Conservation (phyloP, 2,113 vertebrate species). For the Merops nubicus region DNA sequence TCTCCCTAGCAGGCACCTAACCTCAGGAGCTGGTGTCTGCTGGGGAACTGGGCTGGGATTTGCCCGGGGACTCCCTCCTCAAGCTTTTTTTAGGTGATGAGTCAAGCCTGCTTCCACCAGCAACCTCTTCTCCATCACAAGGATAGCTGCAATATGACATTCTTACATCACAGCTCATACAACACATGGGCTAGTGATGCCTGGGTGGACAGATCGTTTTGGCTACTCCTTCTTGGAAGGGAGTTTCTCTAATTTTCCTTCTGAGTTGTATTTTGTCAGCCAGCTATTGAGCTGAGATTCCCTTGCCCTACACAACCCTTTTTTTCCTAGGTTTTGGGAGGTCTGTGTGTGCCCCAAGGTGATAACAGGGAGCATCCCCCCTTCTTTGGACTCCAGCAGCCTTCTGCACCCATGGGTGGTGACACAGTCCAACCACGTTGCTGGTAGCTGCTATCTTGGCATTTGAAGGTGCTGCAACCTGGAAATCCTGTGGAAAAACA, state of each 20-base stretch:
- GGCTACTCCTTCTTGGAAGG: neutral
- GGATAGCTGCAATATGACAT: fast-evolving
- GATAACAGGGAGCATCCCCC: fast-evolving
- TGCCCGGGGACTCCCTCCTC: neutral
- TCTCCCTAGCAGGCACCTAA: neutral
- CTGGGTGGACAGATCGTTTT: neutral
- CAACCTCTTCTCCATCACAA: neutral
- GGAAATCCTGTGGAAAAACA: neutral
- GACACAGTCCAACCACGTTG: fast-evolving
- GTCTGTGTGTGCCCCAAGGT: neutral
- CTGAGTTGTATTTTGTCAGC: fast-evolving
- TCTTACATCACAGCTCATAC: neutral
- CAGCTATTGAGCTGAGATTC: fast-evolving
- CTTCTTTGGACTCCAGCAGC: neutral
- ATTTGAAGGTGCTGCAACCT: neutral
- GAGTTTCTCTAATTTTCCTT: neutral
- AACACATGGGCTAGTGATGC: neutral
- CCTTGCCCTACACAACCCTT: neutral
- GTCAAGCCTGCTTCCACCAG: neutral
- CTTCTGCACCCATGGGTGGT: fast-evolving
- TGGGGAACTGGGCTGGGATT: neutral
- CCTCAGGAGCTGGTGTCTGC: neutral
- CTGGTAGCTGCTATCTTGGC: neutral
- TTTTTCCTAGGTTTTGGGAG: neutral
- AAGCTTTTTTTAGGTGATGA: neutral